Conservation (phyloP, 1,140 invertebrate species). For the Zaprionus davidi region DNA sequence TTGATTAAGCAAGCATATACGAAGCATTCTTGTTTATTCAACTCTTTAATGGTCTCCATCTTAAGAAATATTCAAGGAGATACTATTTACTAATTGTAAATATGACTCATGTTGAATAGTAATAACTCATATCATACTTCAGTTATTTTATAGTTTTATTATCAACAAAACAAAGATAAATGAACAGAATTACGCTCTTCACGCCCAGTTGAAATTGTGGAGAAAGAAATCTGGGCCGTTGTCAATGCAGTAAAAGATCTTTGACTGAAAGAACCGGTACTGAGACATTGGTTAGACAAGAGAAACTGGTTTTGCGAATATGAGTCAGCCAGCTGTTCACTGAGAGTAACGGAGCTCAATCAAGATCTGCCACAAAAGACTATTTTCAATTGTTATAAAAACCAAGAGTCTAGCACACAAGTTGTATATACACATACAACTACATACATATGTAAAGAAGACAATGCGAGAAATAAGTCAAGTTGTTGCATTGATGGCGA, state of each 20-base stretch:
- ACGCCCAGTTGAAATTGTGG: slow-evolving; percentile 8
- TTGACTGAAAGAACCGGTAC: slow-evolving; percentile 36
- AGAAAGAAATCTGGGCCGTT: slow-evolving; percentile 36
- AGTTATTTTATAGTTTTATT: no score
- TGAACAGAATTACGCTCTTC: not conserved
- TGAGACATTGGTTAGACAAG: slow-evolving; percentile 15
- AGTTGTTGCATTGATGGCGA: slow-evolving; percentile 33
- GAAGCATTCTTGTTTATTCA: not conserved
- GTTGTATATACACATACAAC: not conserved
- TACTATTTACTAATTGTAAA: no score
- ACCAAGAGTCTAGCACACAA: slow-evolving; percentile 15
- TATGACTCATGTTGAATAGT: no score
- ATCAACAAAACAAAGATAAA: not conserved
- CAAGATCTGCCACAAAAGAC: slow-evolving; percentile 47
- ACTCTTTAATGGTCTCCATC: no score
- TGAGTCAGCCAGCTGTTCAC: slow-evolving; percentile 39
- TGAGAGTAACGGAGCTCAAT: slow-evolving; percentile 27
- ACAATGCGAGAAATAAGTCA: slow-evolving; percentile 28
- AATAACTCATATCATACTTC: no score
- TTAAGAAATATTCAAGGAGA: no score
- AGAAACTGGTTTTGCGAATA: slow-evolving; percentile 43
- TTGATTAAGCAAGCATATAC: slow-evolving; percentile 3
- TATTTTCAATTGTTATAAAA: slow-evolving; percentile 44
- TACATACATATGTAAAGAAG: slow-evolving; percentile 14
- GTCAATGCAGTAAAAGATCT: slow-evolving; percentile 21